Evolutionary conservation across 2,888 invertebrate genomes (phyloP), one percentile per base, ranked within the genome.

Genomic region (Ophioninae sp.): DNA sequence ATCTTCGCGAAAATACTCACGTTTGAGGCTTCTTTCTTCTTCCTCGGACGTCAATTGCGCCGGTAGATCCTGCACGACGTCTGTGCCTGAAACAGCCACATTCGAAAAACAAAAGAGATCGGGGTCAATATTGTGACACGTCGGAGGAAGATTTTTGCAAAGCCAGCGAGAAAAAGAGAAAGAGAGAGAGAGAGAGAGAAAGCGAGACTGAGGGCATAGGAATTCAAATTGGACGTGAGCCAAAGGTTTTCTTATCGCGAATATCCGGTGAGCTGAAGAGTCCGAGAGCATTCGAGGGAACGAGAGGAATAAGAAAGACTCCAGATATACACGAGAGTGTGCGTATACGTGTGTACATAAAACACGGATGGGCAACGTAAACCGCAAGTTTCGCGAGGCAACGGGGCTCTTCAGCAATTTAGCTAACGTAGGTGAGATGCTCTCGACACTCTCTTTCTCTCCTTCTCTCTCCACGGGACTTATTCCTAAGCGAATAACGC

Each of bases 1-100:
- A 30, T 3, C 2, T 1, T 3, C 30, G 30, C 6, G 22, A 67
- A 68, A 56, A 37, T 85, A 94, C 96, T 96, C 94, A 97, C 97
- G 96, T 95, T 96, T 97, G 93, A 96, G 95, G 92, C 96, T 96
- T 90, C 96, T 95, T 93, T 97, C 97, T 89, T 96, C 96, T 87
- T 96, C 96, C 83, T 96, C 96, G 81, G 94, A 94, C 71, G 95
- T 94, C 84, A 95, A 94, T 85, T 94, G 94, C 79, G 94, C 94
- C 68, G 96, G 95, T 89, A 96, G 94, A 92, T 97, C 97, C 93
- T 96, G 96, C 71, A 95, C 95, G 85, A 96, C 94, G 90, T 96
- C 96, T 78, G 95, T 95, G 91, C 95, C 96, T 97, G 94, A 56
- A 96, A 95, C 90, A 93, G 93, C 84, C 20, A 75, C 13, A 30